phyloP scores from a whole-genome alignment of 2,797 vertebrate genomes.

The Semotilus atromaculatus region DNA sequence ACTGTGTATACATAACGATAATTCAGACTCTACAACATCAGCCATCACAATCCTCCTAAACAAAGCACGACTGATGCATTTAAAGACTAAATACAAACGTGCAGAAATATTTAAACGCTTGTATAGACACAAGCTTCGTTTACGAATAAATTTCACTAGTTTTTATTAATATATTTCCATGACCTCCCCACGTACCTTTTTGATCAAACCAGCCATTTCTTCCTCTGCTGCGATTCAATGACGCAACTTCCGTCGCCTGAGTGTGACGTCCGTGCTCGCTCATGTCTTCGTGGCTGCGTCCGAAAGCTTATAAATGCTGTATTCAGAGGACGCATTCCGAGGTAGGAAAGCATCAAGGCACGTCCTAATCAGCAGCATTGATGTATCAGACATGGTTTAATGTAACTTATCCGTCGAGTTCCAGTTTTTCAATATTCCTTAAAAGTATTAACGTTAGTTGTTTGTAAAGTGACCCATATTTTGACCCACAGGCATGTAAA shows the following conservation, averaged over 20 bases:
- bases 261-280: constrained; percentile 49
- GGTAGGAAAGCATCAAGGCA: not conserved
- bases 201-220: constrained; percentile 74
- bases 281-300: not conserved
- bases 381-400: too few relatives aligned
- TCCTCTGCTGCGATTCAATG: not conserved
- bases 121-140: not conserved
- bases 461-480: too few relatives aligned
- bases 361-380: not conserved
- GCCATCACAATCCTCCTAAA: not conserved
- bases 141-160: not conserved
- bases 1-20: not conserved
- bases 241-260: constrained; percentile 56
- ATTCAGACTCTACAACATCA: not conserved
- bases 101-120: not conserved
- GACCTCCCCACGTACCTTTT: constrained; percentile 77
- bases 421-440: too few relatives aligned
- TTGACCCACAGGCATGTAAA: too few relatives aligned
- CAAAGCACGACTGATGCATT: not conserved
- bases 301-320: not conserved
- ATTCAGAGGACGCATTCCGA: not conserved
- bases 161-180: not conserved
- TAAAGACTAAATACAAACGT: not conserved
- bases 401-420: not conserved
- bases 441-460: too few relatives aligned